Base-by-base conservation (phyloP, 2,797 vertebrate genomes). In the Hyperoplus lanceolatus region DNA sequence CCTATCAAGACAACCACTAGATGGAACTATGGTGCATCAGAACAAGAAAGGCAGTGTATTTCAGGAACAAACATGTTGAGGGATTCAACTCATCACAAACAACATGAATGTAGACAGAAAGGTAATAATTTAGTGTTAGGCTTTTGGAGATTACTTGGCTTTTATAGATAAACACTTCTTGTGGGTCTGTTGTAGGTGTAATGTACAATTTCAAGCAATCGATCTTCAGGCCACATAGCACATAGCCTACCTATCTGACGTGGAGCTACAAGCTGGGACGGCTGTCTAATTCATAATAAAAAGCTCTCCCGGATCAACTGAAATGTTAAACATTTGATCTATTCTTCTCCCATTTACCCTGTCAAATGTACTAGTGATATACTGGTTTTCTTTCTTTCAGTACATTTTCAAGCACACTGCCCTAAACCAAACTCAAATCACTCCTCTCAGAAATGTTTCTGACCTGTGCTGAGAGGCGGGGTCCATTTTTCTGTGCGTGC, bases 401-500 rank as follows among this genome's bases (percentile, higher is more conserved):
- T 29, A 29, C 29, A 29, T 29, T 29, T 29, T 29, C 29, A 29
- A 29, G 29, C 29, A 29, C 61, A 11, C 21, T 29, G 41, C 54
- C 39, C 49, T 11, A 41, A 74, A 61, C 49, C 53, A 73, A 14
- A 38, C 7, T 41, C 41, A 53, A 78, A 73, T 29, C 29, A 29
- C 45, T 75, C 46, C 62, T 43, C 55, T 54, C 9, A 46, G 39
- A 64, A 53, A 49, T 59, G 42, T 15, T 29, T 71, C 76, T 83
- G 72, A 97, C 97, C 96, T 96, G 95, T 51, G 93, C 88, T 0
- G 83, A 88, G 59, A 98, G 78, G 21, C 87, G 91, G 1, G 90
- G 90, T 45, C 94, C 90, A 0, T 93, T 95, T 72, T 82, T 77
- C 72, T 82, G 86, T 50, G 95, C 95, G 7, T 96, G 94, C 3